phyloP scores from a whole-genome alignment of 1,140 invertebrate species.

The Drosophila pandora region DNA sequence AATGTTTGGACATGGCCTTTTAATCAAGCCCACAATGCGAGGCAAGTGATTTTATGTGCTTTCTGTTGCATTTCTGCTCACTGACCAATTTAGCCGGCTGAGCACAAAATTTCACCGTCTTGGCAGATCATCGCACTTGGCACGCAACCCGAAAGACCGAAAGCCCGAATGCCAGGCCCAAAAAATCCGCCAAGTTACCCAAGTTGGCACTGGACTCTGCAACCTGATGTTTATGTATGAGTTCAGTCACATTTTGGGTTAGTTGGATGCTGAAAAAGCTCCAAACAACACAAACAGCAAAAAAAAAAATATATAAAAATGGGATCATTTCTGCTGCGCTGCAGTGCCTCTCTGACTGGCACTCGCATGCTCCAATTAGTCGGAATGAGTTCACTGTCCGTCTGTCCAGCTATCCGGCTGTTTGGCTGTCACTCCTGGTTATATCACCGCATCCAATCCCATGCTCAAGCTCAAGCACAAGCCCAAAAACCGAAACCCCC shows the following conservation, averaged over 20 bases:
- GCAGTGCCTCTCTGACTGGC: constrained; percentile 71
- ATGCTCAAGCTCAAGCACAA: not conserved
- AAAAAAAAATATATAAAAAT: constrained; percentile 41
- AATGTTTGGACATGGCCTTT: constrained; percentile 62
- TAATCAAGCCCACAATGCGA: constrained; percentile 78
- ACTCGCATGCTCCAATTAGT: constrained; percentile 76
- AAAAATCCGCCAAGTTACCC: constrained; percentile 32
- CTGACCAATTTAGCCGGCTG: constrained; percentile 81
- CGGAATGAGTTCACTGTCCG: constrained; percentile 21
- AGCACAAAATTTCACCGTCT: constrained; percentile 81
- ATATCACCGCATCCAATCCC: constrained; percentile 46
- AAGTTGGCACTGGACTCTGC: constrained; percentile 54
- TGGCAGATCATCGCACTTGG: constrained; percentile 79
- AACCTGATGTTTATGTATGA: constrained; percentile 73
- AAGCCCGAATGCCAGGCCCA: constrained; percentile 61
- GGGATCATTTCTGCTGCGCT: constrained; percentile 66
- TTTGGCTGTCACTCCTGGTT: constrained; percentile 68
- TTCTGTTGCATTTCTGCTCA: constrained; percentile 70
- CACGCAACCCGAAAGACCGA: constrained; percentile 71
- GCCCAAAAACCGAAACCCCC: constrained; percentile 1
- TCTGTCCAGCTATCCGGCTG: constrained; percentile 3
- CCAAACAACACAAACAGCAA: no score
- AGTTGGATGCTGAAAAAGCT: constrained; percentile 53
- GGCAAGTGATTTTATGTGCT: constrained; percentile 70
- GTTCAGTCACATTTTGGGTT: constrained; percentile 73